Percentiles rank a stretch among this genome's conserved stretches.
Conservation (phyloP, 2,113 vertebrate genomes). For the Indicator indicator region DNA sequence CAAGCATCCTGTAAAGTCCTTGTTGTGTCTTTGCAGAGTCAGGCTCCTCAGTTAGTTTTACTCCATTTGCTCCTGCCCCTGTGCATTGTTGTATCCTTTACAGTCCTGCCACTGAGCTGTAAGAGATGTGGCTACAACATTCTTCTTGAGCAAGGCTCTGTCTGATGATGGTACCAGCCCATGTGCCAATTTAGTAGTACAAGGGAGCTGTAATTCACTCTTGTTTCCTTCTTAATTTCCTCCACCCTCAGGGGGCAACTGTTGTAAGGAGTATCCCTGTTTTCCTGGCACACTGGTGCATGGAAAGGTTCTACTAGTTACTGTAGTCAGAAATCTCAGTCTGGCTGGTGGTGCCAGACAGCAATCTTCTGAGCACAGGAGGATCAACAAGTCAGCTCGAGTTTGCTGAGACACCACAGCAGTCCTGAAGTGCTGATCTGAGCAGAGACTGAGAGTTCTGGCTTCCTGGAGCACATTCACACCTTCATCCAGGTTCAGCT, state of each 20-base stretch:
- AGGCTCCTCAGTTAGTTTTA: not conserved
- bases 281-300: not conserved
- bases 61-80: not conserved
- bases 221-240: not conserved
- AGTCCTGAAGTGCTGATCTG: not conserved
- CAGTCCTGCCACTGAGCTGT: not conserved
- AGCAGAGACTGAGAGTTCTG: not conserved
- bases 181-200: not conserved
- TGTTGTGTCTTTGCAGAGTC: not conserved
- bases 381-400: not conserved
- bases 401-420: not conserved
- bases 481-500: not conserved
- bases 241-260: not conserved
- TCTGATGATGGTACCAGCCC: not conserved
- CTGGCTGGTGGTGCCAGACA: not conserved
- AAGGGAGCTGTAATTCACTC: not conserved
- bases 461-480: not conserved
- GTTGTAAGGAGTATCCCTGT: not conserved
- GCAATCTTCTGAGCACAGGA: not conserved
- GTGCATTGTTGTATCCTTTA: not conserved
- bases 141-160: not conserved
- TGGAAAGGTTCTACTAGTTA: not conserved
- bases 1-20: not conserved
- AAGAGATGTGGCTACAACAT: not conserved
- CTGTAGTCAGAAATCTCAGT: constrained; percentile 10